Evolutionary conservation across 2,113 vertebrate genomes (phyloP).

Genomic region (Psammodynastes pulverulentus): DNA sequence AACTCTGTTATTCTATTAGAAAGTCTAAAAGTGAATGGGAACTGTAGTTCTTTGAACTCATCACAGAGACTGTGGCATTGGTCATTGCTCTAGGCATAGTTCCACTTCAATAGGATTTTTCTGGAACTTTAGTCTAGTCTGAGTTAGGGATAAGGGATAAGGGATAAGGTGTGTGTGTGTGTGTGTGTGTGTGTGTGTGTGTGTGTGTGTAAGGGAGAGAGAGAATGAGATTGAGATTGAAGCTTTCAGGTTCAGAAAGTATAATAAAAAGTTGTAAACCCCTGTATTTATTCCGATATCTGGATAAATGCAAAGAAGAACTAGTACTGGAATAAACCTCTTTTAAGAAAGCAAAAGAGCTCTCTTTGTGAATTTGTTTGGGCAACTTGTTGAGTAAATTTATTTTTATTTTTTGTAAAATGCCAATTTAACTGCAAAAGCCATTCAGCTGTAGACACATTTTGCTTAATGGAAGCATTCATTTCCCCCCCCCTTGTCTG

Average conservation of each 20-base stretch:
- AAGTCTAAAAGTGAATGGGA: neutral
- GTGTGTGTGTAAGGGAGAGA: neutral
- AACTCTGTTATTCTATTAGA: neutral
- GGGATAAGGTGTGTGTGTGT: neutral
- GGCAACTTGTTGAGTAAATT: constrained; percentile 40
- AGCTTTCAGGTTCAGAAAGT: neutral
- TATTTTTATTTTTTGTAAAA: constrained; percentile 33
- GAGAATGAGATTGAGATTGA: neutral
- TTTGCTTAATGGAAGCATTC: constrained; percentile 30
- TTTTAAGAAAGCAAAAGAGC: neutral
- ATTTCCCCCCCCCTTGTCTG: constrained; percentile 5
- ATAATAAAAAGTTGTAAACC: neutral
- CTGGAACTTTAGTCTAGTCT: neutral
- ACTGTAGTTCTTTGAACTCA: neutral
- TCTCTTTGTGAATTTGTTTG: neutral
- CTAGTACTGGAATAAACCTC: neutral
- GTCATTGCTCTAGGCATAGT: neutral
- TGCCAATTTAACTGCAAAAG: constrained; percentile 14
- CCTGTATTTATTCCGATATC: neutral
- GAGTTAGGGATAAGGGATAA: neutral
- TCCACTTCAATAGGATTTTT: neutral
- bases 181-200: neutral
- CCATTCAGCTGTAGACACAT: constrained; percentile 12
- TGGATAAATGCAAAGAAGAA: neutral
- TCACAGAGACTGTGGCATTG: neutral